phyloP scores from a whole-genome alignment of 2,888 invertebrate species.

The Schizotus pectinicornis region DNA sequence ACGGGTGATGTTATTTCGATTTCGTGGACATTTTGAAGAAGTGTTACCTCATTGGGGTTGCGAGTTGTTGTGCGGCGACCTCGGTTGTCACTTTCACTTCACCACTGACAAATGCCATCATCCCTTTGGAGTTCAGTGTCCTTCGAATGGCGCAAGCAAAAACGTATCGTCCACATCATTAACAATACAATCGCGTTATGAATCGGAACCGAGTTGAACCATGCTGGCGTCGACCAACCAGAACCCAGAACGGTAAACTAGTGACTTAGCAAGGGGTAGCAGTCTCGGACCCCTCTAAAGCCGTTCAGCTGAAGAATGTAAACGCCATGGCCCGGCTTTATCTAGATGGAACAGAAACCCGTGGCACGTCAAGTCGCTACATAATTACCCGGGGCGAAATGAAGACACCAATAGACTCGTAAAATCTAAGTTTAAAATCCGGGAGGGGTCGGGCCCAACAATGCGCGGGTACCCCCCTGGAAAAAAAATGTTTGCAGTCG shows the following conservation, averaged over 20 bases:
- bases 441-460: slow-evolving; percentile 7
- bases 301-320: slow-evolving; percentile 33
- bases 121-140: slow-evolving; percentile 44
- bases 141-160: slow-evolving; percentile 40
- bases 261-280: slow-evolving; percentile 43
- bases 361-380: slow-evolving; percentile 17
- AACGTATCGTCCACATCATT: slow-evolving; percentile 42
- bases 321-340: slow-evolving; percentile 28
- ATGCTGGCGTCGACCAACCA: slow-evolving; percentile 52
- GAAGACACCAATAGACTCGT: slow-evolving; percentile 50
- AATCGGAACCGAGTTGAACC: slow-evolving; percentile 47
- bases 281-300: slow-evolving; percentile 38
- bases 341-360: slow-evolving; percentile 23
- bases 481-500: slow-evolving; percentile 44
- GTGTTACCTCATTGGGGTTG: background rate
- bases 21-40: no score
- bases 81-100: slow-evolving; percentile 41
- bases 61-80: slow-evolving; percentile 13
- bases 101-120: slow-evolving; percentile 23
- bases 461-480: background rate
- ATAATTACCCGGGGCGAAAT: slow-evolving; percentile 39
- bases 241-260: slow-evolving; percentile 46
- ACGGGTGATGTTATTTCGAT: background rate
- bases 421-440: slow-evolving; percentile 43
- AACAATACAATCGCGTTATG: slow-evolving; percentile 47